Evolutionary conservation across 2,888 invertebrate genomes (phyloP), one percentile per base, ranked within the genome.

Genomic region (Leistus spinibarbis): DNA sequence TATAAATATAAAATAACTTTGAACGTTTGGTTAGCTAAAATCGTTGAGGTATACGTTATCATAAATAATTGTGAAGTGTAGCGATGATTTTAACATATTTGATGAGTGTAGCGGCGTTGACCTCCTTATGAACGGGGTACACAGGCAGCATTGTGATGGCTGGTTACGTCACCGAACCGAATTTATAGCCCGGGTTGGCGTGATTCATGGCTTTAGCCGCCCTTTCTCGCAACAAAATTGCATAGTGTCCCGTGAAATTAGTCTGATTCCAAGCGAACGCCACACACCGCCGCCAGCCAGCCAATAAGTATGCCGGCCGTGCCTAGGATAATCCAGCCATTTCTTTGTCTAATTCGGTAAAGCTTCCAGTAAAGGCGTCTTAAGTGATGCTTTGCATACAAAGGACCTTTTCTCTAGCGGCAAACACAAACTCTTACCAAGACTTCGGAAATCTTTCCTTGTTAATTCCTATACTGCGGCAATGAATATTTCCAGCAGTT

Each of bases 231-330:
- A 20, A 60, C 63, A 63, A 53, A 70, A 70, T 70, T 70, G 70
- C 70, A 70, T 70, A 70, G 70, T 63, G 70, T 70, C 63, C 70
- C 70, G 70, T 70, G 70, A 70, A 70, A 70, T 70, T 70, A 70
- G 70, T 64, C 70, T 70, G 70, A 70, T 70, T 70, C 53, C 22
- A 54, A 10, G 63, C 63, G 40, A 53, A 69, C 9, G 22, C 19
- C 60, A 22, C 60, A 54, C 54, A 60, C 20, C 16, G 17, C 17
- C 60, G 13, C 62, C 20, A 54, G 54, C 13, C 13, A 60, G 56
- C 68, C 68, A 68, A 68, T 68, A 68, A 68, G 68, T 68, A 68
- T 68, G 68, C 68, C 68, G 68, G n/a, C 70, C 62, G 64, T 62
- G 70, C 63, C 22, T 16, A 17, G 70, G 70, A 70, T 70, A 70